These are phyloP conservation scores for Drosophila flavopinicola DNA, from an alignment of 2,888 invertebrate genomes.

Conservation along the genomic window DNA sequence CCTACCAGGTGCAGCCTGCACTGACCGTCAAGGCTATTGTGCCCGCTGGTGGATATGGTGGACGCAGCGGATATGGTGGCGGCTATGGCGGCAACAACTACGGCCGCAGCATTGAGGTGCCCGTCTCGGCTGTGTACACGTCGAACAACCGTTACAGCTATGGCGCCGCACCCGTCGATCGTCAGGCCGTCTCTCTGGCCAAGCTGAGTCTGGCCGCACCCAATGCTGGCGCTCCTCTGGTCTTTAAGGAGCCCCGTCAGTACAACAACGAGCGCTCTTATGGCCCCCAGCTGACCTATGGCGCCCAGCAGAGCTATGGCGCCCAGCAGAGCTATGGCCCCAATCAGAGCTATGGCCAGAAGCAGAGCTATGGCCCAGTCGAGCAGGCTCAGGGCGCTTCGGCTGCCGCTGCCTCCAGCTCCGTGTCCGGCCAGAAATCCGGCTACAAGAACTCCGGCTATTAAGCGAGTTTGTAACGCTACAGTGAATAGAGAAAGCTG, in stretches of 20 bases:
- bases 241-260: conserved; percentile 42
- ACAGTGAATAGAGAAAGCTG: conserved; percentile 39
- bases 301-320: conserved; percentile 42
- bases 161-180: conserved; percentile 59
- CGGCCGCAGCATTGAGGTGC: conserved; percentile 45
- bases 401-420: conserved; percentile 73
- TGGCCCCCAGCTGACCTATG: conserved; percentile 45
- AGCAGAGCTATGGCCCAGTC: conserved; percentile 28
- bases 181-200: conserved; percentile 60
- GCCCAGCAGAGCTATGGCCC: conserved; percentile 43
- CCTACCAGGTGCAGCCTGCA: conserved; percentile 71
- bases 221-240: conserved; percentile 54
- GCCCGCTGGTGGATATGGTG: conserved; percentile 55
- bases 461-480: conserved; percentile 22
- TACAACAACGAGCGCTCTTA: conserved; percentile 30
- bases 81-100: conserved; percentile 40
- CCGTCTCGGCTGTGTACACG: conserved; percentile 43
- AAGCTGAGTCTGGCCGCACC: conserved; percentile 65
- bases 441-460: conserved; percentile 31
- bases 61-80: conserved; percentile 34
- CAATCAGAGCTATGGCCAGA: conserved; percentile 36
- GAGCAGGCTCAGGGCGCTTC: conserved; percentile 56
- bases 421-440: conserved; percentile 45
- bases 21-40: conserved; percentile 61
- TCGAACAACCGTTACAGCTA: conserved; percentile 36